Base-by-base conservation (phyloP, 2,113 vertebrate species). In the Gobius niger region DNA sequence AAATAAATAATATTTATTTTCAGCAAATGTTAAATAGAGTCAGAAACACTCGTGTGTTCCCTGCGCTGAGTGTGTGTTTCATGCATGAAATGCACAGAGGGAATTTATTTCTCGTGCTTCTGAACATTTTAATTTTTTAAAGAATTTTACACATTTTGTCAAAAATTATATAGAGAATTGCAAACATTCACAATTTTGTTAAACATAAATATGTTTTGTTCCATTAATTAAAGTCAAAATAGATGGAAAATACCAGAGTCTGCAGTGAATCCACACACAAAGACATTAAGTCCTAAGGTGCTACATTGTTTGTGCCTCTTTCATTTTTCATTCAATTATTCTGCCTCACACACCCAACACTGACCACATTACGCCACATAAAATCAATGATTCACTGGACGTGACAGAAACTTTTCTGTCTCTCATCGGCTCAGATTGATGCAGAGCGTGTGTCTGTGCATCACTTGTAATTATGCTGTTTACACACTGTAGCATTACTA, bases 381-480 rank as follows among this genome's bases (percentile, higher is more conserved):
- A 83, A 76, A 73, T 24, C 18, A 54, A 11, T 24, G 52, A 18
- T 81, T 57, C 68, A 64, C 24, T 68, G 59, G 44, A 77, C 81
- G 65, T 74, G 49, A 41, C 63, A 71, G 50, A 74, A 77, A 69
- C 50, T n/a, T 78, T 67, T 63, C 72, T 82, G 71, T 73, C 72
- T 85, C 73, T 70, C 69, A 81, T 81, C 73, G 44, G 73, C 69
- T 78, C 77, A 89, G 83, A 91, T 86, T 89, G 85, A 87, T 88
- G 86, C 89, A 85, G 75, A 84, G 86, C 83, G 80, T 86, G 85
- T 84, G 84, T 83, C 83, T 83, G 81, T 40, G 87, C 85, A 84
- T 90, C 74, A 73, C 85, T 88, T 83, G 82, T 90, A 92, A 92
- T 92, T 90, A 90, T 76, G 82, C 84, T 81, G 79, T 89, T 89